These are phyloP conservation scores for Etheostoma cragini DNA, from an alignment of 2,113 vertebrate genomes.

Conservation along the genomic window DNA sequence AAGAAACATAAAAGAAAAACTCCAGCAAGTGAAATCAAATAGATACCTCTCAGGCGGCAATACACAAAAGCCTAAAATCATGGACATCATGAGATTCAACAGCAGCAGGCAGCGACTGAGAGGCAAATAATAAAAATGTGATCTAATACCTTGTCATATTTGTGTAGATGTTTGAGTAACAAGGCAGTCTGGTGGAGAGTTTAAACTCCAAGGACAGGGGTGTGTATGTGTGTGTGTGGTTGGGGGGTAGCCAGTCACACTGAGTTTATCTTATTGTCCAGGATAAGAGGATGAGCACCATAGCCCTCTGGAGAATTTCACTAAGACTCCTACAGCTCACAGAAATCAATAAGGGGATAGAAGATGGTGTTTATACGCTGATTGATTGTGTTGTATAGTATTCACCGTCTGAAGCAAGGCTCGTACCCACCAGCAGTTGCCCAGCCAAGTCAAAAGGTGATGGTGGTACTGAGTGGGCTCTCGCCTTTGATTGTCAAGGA, in stretches of 20 bases:
- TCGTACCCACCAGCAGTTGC: slow-evolving; percentile 29
- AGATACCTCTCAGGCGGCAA: slow-evolving; percentile 13
- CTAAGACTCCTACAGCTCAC: slow-evolving; percentile 62
- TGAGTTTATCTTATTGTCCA: slow-evolving; percentile 78
- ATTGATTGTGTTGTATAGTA: slow-evolving; percentile 54
- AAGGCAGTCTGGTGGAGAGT: slow-evolving; percentile 62
- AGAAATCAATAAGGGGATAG: slow-evolving; percentile 71
- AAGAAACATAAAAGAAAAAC: slow-evolving; percentile 41
- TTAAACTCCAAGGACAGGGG: slow-evolving; percentile 60
- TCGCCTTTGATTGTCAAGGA: not conserved
- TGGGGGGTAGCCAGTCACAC: slow-evolving; percentile 71
- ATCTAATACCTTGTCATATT: slow-evolving; percentile 66
- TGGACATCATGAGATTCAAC: slow-evolving; percentile 34
- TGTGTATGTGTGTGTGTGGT: slow-evolving; percentile 10
- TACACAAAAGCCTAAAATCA: slow-evolving; percentile 34
- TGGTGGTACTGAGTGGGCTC: not conserved
- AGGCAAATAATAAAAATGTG: slow-evolving; percentile 45
- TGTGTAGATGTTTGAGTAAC: slow-evolving; percentile 53
- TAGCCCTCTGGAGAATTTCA: slow-evolving; percentile 68
- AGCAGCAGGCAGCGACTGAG: slow-evolving; percentile 23
- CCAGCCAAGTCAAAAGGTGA: slow-evolving; percentile 14
- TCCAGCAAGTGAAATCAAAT: slow-evolving; percentile 24
- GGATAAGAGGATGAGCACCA: slow-evolving; percentile 75
- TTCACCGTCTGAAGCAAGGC: slow-evolving; percentile 37
- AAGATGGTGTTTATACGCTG: slow-evolving; percentile 52